Conservation (phyloP, 2,888 invertebrate genomes). For the Nesidiocoris tenuis region DNA sequence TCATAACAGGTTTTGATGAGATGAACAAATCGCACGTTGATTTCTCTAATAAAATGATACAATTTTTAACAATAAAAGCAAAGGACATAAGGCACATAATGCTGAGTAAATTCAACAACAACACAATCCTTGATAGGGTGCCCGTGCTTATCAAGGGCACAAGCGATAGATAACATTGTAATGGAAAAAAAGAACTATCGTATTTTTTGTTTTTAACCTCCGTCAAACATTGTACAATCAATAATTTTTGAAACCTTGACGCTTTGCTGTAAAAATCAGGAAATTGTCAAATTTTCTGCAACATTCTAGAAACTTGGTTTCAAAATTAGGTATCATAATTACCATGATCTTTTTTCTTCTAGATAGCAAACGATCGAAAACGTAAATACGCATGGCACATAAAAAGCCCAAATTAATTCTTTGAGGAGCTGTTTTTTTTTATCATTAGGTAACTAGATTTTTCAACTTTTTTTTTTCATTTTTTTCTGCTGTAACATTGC, state of each 20-base stretch:
- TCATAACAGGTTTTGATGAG: constrained; percentile 40
- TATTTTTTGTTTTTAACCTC: neutral
- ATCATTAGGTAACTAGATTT: neutral
- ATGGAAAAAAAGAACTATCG: constrained; percentile 36
- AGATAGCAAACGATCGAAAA: neutral
- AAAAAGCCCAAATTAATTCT: constrained; percentile 44
- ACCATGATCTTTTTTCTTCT: no score
- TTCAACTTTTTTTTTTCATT: no score
- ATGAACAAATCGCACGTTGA: constrained; percentile 43
- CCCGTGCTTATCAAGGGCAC: constrained; percentile 46
- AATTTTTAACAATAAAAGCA: constrained; percentile 50
- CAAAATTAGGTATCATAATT: neutral
- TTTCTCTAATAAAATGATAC: constrained; percentile 47
- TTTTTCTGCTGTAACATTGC: no score
- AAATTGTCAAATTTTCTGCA: neutral
- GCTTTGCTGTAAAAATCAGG: neutral
- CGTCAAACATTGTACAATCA: neutral
- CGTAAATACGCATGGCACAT: constrained; percentile 41
- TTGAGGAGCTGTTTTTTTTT: constrained; percentile 26
- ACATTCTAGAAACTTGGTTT: neutral
- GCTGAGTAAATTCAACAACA: constrained; percentile 52
- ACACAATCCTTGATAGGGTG: constrained; percentile 50
- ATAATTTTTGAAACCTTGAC: neutral
- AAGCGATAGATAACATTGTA: constrained; percentile 43
- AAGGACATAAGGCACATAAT: constrained; percentile 53